phyloP scores from a whole-genome alignment of 2,113 vertebrate genomes.

The Meles meles region DNA sequence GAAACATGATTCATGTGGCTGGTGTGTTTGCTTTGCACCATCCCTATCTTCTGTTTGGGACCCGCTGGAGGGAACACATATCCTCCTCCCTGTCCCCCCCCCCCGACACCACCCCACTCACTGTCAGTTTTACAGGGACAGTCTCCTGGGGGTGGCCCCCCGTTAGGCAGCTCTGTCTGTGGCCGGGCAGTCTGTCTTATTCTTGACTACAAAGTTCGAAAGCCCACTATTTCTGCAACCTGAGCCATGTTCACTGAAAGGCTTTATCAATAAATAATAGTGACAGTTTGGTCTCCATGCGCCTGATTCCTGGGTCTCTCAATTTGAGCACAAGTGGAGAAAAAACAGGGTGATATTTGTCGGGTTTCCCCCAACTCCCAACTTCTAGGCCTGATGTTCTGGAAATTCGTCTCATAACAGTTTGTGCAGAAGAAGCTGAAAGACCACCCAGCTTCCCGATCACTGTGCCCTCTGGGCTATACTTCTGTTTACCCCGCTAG shows the following conservation, averaged over 20 bases:
- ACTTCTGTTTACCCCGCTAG: background rate
- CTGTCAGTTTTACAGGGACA: background rate
- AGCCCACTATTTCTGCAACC: background rate
- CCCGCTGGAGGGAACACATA: background rate
- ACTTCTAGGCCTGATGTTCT: background rate
- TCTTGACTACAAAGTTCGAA: background rate
- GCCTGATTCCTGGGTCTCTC: background rate
- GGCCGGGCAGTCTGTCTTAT: background rate
- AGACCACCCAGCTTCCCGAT: background rate
- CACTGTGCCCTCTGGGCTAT: fast-evolving
- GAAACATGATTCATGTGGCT: background rate
- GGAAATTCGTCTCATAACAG: background rate
- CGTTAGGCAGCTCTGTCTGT: background rate
- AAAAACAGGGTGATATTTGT: background rate
- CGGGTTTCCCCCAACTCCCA: background rate
- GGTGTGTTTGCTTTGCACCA: background rate
- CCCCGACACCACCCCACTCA: too few species aligned
- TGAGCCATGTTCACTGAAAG: background rate
- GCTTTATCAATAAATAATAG: background rate
- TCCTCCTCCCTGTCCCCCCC: background rate
- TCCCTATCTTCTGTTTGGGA: background rate
- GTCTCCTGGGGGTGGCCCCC: too few species aligned
- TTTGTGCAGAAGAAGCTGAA: background rate
- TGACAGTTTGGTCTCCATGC: background rate
- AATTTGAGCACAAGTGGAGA: background rate